Conservation (phyloP, 1,140 invertebrate genomes). For the Ceratina calcarata region DNA sequence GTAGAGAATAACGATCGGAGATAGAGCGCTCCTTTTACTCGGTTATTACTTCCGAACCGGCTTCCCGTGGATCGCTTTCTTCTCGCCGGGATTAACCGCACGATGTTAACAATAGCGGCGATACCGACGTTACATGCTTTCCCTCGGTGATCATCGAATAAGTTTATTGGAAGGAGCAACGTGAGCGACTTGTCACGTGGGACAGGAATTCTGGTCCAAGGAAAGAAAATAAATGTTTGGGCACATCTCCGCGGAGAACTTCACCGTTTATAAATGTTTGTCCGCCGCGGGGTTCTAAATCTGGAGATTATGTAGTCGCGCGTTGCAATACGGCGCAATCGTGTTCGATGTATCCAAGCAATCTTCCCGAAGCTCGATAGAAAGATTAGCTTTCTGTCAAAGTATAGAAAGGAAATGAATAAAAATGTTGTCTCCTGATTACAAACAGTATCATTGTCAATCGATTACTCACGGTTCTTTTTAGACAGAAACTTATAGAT, state of each 20-base stretch:
- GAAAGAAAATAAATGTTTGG: constrained; percentile 2
- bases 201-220: background rate
- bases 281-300: constrained; percentile 34
- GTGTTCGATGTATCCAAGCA: background rate
- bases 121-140: background rate
- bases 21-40: no score
- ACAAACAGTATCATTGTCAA: no score
- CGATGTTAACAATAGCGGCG: background rate
- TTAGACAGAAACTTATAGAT: no score
- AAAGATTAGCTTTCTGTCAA: background rate
- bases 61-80: background rate
- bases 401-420: no score
- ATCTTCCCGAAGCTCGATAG: background rate
- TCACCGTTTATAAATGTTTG: constrained; percentile 19
- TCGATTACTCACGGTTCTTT: no score
- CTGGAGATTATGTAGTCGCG: constrained; percentile 40
- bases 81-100: background rate
- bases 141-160: background rate
- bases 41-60: no score
- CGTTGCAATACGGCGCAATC: constrained; percentile 35
- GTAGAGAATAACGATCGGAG: no score
- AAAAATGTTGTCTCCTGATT: no score
- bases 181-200: background rate
- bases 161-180: no score
- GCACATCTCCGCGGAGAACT: background rate